phyloP scores from a whole-genome alignment of 2,113 vertebrate species.

The Gallinago media region DNA sequence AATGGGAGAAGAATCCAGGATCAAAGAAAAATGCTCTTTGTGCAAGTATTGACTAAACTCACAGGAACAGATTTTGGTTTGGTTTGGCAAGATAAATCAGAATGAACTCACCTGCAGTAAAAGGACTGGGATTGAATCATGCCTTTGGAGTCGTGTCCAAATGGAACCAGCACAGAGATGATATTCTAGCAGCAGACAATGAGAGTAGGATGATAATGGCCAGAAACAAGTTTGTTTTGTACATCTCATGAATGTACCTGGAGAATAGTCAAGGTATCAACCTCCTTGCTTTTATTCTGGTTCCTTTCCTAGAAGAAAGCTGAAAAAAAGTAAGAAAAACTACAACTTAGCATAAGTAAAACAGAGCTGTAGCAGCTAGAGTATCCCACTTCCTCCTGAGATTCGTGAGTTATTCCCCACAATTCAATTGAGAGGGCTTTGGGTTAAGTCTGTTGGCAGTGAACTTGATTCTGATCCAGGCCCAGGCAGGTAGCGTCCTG shows the following conservation, averaged over 20 bases:
- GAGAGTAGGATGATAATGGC: background rate
- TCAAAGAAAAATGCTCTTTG: background rate
- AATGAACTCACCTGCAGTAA: background rate
- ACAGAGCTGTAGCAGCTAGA: background rate
- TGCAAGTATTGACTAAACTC: background rate
- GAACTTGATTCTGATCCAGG: background rate
- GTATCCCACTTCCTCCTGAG: background rate
- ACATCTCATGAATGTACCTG: background rate
- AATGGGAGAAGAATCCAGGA: background rate
- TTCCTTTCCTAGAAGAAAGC: background rate
- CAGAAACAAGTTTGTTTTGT: background rate
- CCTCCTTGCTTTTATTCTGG: background rate
- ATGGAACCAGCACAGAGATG: background rate
- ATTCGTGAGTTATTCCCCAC: background rate
- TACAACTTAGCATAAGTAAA: background rate
- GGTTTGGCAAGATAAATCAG: background rate
- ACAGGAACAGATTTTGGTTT: background rate
- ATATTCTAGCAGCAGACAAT: background rate
- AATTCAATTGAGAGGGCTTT: background rate
- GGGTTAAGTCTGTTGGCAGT: background rate
- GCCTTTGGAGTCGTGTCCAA: background rate
- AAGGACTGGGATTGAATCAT: background rate
- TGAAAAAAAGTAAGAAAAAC: background rate
- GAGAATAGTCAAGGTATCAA: background rate
- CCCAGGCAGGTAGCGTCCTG: background rate